phyloP scores from a whole-genome alignment of 2,888 invertebrate genomes.

The Dione vanillae region DNA sequence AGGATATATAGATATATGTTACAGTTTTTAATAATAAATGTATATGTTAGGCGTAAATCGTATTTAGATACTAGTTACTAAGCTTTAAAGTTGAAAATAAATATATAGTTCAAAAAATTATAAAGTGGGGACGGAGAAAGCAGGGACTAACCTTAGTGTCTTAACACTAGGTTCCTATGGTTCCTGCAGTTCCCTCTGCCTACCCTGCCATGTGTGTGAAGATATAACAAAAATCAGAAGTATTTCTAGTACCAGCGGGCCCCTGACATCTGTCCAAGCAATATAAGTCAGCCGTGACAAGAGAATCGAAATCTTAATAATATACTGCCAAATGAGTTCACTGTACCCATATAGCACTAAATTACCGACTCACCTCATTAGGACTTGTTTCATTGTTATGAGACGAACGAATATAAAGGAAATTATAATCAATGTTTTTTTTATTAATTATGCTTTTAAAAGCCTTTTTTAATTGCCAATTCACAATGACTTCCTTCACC shows the following conservation, averaged over 20 bases:
- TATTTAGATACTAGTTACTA: no score
- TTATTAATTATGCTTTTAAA: not conserved
- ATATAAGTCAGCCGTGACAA: not conserved
- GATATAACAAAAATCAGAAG: no score
- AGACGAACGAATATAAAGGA: not conserved
- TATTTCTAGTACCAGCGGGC: not conserved
- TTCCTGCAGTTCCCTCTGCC: no score
- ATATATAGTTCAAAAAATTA: not conserved
- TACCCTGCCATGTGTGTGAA: no score
- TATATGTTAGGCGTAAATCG: no score
- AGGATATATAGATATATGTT: no score
- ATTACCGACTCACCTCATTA: not conserved
- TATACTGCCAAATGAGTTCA: conserved; percentile 2
- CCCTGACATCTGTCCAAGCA: not conserved
- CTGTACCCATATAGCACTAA: not conserved
- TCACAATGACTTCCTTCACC: not conserved
- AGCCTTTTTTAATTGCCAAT: not conserved
- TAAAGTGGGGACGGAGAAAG: no score
- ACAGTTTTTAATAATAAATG: no score
- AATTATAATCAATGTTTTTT: not conserved
- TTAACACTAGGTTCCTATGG: no score
- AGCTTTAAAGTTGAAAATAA: not conserved
- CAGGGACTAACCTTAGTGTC: no score
- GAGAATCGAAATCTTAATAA: not conserved
- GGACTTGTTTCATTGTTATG: conserved; percentile 1